Conservation (phyloP, 2,113 vertebrate genomes). For the Cinclus mexicanus region DNA sequence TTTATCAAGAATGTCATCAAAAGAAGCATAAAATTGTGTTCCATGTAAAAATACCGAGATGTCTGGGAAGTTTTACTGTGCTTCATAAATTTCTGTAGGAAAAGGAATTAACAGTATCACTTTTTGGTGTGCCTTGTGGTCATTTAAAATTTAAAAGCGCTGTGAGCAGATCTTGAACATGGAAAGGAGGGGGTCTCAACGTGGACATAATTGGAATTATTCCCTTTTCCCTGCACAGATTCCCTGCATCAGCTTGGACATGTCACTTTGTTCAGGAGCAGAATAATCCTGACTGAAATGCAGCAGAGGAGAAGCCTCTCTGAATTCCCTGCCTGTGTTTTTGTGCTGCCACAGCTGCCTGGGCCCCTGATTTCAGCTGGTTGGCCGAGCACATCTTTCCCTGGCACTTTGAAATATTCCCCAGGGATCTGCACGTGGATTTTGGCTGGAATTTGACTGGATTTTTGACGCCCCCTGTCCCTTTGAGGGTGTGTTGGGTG, state of each 20-base stretch:
- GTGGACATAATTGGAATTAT: not conserved
- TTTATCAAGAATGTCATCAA: conserved; percentile 42
- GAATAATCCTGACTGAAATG: not conserved
- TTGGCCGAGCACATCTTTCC: not conserved
- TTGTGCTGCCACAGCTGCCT: not conserved
- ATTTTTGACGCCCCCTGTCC: too few species aligned
- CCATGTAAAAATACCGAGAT: conserved; percentile 15
- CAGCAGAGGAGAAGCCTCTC: not conserved
- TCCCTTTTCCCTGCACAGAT: not conserved
- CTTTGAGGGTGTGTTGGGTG: not conserved
- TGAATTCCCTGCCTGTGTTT: not conserved
- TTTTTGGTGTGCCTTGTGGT: not conserved
- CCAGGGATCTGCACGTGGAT: not conserved
- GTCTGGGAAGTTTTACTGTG: conserved; percentile 33
- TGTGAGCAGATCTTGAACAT: accelerated
- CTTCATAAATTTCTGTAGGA: not conserved
- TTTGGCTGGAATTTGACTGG: accelerated
- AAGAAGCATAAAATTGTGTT: conserved; percentile 54
- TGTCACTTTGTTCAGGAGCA: not conserved
- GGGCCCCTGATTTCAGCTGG: not conserved
- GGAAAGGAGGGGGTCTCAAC: not conserved
- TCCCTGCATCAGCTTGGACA: accelerated
- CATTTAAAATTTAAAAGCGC: not conserved
- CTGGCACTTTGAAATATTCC: accelerated
- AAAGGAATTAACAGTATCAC: not conserved